These are phyloP conservation scores for Stenodera caucasica DNA, from an alignment of 2,888 invertebrate genomes.

Conservation along the genomic window DNA sequence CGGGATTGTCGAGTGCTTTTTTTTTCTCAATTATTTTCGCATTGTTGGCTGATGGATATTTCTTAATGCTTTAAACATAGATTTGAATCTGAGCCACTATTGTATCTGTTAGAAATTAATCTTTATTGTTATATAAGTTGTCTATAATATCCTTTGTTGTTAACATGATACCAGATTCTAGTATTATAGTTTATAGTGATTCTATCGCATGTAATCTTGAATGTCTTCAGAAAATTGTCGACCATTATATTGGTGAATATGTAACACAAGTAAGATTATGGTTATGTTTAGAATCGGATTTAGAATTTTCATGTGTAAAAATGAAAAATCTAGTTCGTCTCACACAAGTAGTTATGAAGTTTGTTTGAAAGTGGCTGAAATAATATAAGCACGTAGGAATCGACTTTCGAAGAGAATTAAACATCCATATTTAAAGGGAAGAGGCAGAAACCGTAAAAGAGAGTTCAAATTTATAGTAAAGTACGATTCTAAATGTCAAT, in stretches of 20 bases:
- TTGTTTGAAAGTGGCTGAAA: conserved; percentile 30
- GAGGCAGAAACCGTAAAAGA: conserved; percentile 32
- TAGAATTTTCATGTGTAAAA: conserved; percentile 16
- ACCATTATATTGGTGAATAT: neutral
- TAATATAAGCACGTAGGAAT: conserved; percentile 34
- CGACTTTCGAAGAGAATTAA: conserved; percentile 35
- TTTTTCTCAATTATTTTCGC: no score
- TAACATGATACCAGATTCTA: neutral
- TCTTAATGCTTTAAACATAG: neutral
- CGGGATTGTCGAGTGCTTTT: no score
- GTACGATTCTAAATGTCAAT: conserved; percentile 28
- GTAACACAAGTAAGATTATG: conserved; percentile 6
- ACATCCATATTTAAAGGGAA: conserved; percentile 35
- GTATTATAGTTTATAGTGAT: neutral
- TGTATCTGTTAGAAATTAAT: neutral
- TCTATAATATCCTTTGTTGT: neutral
- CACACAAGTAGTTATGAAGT: conserved; percentile 26
- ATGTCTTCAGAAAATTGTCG: neutral
- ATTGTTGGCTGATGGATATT: neutral
- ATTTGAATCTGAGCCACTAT: neutral
- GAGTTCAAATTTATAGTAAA: conserved; percentile 34
- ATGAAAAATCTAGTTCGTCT: conserved; percentile 19
- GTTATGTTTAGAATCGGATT: no score
- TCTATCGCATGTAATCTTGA: neutral
- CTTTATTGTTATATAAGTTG: neutral